These are phyloP conservation scores for Drosophila sucinea DNA, from an alignment of 1,140 invertebrate species.

Conservation along the genomic window DNA sequence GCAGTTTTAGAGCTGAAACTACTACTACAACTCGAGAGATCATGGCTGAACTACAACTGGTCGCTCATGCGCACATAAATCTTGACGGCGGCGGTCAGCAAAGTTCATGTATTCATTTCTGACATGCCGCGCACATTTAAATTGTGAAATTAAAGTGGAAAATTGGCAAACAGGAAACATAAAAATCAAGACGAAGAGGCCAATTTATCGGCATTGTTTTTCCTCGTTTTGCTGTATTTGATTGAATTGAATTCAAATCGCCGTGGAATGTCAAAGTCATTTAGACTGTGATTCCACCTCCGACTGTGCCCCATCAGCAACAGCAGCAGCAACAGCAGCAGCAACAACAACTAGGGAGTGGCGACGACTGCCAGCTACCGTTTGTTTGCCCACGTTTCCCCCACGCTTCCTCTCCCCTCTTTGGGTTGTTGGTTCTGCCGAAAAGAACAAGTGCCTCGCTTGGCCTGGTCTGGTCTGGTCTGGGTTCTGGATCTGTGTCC, in stretches of 20 bases:
- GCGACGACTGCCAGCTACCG: slow-evolving; percentile 52
- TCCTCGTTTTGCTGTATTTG: slow-evolving; percentile 47
- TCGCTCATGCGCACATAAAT: slow-evolving; percentile 74
- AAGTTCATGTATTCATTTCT: slow-evolving; percentile 79
- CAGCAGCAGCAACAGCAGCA: slow-evolving; percentile 28
- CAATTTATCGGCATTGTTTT: slow-evolving; percentile 72
- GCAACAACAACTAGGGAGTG: slow-evolving; percentile 30
- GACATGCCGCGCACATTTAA: slow-evolving; percentile 73
- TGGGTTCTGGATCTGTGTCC: slow-evolving; percentile 21
- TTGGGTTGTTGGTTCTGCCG: not conserved
- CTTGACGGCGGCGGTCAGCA: slow-evolving; percentile 67
- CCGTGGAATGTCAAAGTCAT: slow-evolving; percentile 80
- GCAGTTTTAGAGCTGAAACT: slow-evolving; percentile 20
- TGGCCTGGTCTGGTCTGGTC: slow-evolving; percentile 40
- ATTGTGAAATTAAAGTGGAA: slow-evolving; percentile 79
- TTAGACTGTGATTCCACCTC: slow-evolving; percentile 46
- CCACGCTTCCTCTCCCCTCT: not conserved
- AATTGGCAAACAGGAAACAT: slow-evolving; percentile 80
- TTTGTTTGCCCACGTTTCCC: slow-evolving; percentile 55
- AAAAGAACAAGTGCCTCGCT: slow-evolving; percentile 62
- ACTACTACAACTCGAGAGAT: not conserved
- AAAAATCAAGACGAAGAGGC: slow-evolving; percentile 63
- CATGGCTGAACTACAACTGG: slow-evolving; percentile 39
- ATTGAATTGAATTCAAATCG: slow-evolving; percentile 83
- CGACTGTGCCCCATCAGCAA: slow-evolving; percentile 9